Base-by-base conservation (phyloP, 2,113 vertebrate species). In the Arothron firmamentum region DNA sequence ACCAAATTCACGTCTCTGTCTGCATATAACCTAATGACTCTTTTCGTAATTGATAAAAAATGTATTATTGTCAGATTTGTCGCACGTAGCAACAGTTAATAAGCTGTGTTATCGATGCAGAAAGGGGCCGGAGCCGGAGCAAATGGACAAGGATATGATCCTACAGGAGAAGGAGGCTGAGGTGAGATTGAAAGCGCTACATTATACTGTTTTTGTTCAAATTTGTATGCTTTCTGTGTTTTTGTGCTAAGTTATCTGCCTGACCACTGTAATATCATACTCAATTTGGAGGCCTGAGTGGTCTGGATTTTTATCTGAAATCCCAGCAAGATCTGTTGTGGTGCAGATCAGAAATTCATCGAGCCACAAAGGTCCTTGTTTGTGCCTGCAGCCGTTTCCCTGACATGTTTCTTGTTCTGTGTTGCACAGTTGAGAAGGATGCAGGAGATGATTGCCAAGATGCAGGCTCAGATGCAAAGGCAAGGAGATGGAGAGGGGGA, bases 391-490 rank as follows among this genome's bases (percentile, higher is more conserved):
- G 13, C 18, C 16, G 21, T 38, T 20, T 18, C n/a, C n/a, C 34
- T 41, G 15, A 23, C 25, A 3, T 49, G n/a, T 10, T 38, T 49
- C 14, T 56, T 69, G n/a, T 20, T 64, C 1, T 55, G 15, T 69
- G 21, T 65, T 10, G 23, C 52, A 0, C 82, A 99, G 97, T 89
- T 99, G 66, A 94, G 95, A 47, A 93, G 96, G 59, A 98, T 98
- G 97, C 97, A 99, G 72, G 95, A 98, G 86, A 97, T 99, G 97
- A 98, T 99, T 5, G 92, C 93, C 0, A 94, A 95, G 66, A 99
- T 99, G 97, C 96, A 98, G 85, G 94, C 94, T 0, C 96, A 98
- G 88, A 98, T 98, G 95, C 96, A 96, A 84, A 90, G 94, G 86
- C 94, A 96, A 5, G 95, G 92, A 23, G 95, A 96, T 0, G 87